Base-by-base conservation (phyloP, 2,113 vertebrate genomes). In the Callipepla squamata region DNA sequence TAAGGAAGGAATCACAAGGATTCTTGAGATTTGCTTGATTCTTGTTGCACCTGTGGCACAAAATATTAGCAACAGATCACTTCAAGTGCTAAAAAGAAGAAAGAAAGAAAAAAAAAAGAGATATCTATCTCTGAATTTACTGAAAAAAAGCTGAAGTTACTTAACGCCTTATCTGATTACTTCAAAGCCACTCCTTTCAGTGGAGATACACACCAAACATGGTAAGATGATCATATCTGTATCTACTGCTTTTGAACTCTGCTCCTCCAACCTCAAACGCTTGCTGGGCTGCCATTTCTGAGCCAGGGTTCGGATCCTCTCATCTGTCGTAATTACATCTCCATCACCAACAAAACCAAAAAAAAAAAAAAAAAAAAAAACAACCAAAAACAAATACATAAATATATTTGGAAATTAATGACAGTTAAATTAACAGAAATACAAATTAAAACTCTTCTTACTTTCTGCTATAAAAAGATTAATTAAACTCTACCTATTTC, bases 211-310 rank as follows among this genome's bases (percentile, higher is more conserved):
- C 97, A 99, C 99, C 98, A 98, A 95, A 57, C 98, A 99, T 0
- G 99, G 98, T 12, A 99, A 96, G 86, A 99, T 98, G 53, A 99
- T 98, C 98, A 99, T 99, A 83, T 99, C 99, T 6, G 99, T 99
- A 82, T 99, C 99, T 89, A 99, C 98, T 1, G 99, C 99, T 95
- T 99, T 99, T 51, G 98, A 97, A 30, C 97, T 98, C 85, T 98
- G 98, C 85, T 99, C 99, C 70, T 99, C 99, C 21, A 98, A 96
- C 69, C 97, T 98, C 80, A 97, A 67, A 50, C 98, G 97, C 91
- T 98, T 98, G 77, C 96, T 97, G 3, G 99, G 98, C 38, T 99
- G 99, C 99, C 99, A 99, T 88, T 98, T 99, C 97, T 99, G 98
- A 34, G 99, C 99, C 96, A 99, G 96, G 0, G 98, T 98, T 21